Percentiles rank a stretch among this genome's conserved stretches.
These are phyloP conservation scores for Epinephelus moara DNA, from an alignment of 2,113 vertebrate genomes.

Conservation along the genomic window DNA sequence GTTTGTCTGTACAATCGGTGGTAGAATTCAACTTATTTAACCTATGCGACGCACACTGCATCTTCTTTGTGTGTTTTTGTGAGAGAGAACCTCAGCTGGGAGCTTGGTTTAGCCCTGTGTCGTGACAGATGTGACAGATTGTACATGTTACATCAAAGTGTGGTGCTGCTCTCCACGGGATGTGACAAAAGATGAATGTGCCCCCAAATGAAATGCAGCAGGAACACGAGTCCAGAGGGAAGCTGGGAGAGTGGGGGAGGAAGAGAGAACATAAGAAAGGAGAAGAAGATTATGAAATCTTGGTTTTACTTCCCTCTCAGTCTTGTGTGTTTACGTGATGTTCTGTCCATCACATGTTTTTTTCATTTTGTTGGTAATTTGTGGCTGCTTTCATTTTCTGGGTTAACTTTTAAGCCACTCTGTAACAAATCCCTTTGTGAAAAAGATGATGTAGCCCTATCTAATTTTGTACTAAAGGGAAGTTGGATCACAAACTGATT, in stretches of 20 bases:
- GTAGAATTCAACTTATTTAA: not conserved
- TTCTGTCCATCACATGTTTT: not conserved
- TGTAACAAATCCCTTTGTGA: not conserved
- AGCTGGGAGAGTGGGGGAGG: not conserved
- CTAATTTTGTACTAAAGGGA: not conserved
- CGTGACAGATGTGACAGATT: conserved; percentile 27
- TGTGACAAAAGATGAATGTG: not conserved
- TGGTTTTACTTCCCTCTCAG: conserved; percentile 44
- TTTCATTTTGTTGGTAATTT: not conserved
- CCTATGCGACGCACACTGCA: not conserved
- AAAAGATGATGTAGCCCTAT: not conserved
- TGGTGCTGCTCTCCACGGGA: not conserved
- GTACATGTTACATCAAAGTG: not conserved
- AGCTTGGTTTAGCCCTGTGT: not conserved
- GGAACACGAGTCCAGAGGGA: not conserved
- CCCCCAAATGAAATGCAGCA: conserved; percentile 11
- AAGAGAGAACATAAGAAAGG: not conserved
- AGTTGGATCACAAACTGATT: not conserved
- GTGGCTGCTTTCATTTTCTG: too few species aligned
- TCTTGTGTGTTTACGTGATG: not conserved
- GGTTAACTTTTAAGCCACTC: not conserved
- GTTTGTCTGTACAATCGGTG: not conserved
- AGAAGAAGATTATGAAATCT: conserved; percentile 5
- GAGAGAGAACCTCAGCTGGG: not conserved
- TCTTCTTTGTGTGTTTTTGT: not conserved